These are phyloP conservation scores for Penaeus indicus DNA, from an alignment of 1,140 invertebrate genomes.

Conservation along the genomic window DNA sequence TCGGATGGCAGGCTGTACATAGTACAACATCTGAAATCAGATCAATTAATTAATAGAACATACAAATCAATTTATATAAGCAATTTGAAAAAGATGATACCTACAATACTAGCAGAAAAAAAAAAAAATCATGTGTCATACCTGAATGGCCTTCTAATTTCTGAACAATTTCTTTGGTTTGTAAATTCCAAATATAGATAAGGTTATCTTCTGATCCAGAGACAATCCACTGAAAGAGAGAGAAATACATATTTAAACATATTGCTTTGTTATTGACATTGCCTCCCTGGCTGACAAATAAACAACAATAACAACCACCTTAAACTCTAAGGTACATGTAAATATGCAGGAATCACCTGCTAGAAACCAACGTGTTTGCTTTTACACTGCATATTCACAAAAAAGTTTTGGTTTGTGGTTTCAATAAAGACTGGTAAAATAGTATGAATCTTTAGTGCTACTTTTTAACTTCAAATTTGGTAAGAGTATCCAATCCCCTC, in stretches of 20 bases:
- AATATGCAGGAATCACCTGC: too few relatives aligned
- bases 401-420: too few relatives aligned
- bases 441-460: too few relatives aligned
- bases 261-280: neutral
- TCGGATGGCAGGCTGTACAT: slow-evolving; percentile 98
- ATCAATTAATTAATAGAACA: slow-evolving; percentile 16
- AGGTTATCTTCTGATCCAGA: slow-evolving; percentile 99
- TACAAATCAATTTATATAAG: slow-evolving; percentile 32
- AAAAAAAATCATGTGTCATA: slow-evolving; percentile 69
- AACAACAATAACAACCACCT: too few relatives aligned
- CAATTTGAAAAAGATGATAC: neutral
- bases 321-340: too few relatives aligned
- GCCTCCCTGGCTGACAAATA: too few relatives aligned
- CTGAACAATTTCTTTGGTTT: slow-evolving; percentile 99
- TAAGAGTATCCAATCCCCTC: too few relatives aligned
- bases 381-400: too few relatives aligned
- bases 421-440: too few relatives aligned
- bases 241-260: slow-evolving; percentile 33
- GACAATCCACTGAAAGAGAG: slow-evolving; percentile 92
- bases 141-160: slow-evolving; percentile 95
- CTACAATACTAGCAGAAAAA: neutral
- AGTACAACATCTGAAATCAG: slow-evolving; percentile 88
- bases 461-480: too few relatives aligned
- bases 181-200: slow-evolving; percentile 99
- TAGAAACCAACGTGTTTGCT: too few relatives aligned